Base-by-base conservation (phyloP, 2,797 vertebrate species). In the Falco rusticolus region DNA sequence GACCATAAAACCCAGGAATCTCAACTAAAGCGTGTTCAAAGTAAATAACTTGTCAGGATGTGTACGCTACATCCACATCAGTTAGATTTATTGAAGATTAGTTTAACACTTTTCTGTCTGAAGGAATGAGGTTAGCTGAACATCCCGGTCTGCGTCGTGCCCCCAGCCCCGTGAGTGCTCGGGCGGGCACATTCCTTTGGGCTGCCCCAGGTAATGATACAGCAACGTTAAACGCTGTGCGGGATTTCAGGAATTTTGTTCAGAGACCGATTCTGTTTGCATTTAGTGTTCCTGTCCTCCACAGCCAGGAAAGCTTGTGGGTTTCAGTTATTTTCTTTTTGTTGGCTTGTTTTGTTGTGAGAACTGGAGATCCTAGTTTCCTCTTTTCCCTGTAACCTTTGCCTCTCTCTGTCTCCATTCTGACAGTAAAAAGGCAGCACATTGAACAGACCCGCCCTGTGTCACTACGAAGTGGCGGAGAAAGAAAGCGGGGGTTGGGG, bases 21-120 rank as follows among this genome's bases (percentile, higher is more conserved):
- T 86, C 4, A 2, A 79, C 65, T 91, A 88, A 97, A 95, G 81
- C 59, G 54, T 29, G 48, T 72, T 88, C 76, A 88, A 93, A 97
- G 92, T 97, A 97, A 97, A 97, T 86, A 96, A 86, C 82, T 75
- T 97, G 95, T 96, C 96, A 93, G 79, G 93, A 93, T 96, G 89
- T 78, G 72, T 95, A 94, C 66, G 57, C 89, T 53, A 81, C 24
- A 64, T 59, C 72, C 0, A 0, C 79, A 64, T 43, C 0, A 1
- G 47, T 56, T 39, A 93, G 92, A 92, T 95, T 93, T 76, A 87
- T 11, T 45, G 79, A 76, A 92, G 84, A 89, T 34, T 50, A 69
- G 50, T 84, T 93, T 86, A 94, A 84, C 63, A 16, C 61, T 93
- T 70, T 69, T 87, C 61, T 86, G 39, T 51, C 82, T 88, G 90